Base-by-base conservation (phyloP, 2,797 vertebrate genomes). In the Prionace glauca region DNA sequence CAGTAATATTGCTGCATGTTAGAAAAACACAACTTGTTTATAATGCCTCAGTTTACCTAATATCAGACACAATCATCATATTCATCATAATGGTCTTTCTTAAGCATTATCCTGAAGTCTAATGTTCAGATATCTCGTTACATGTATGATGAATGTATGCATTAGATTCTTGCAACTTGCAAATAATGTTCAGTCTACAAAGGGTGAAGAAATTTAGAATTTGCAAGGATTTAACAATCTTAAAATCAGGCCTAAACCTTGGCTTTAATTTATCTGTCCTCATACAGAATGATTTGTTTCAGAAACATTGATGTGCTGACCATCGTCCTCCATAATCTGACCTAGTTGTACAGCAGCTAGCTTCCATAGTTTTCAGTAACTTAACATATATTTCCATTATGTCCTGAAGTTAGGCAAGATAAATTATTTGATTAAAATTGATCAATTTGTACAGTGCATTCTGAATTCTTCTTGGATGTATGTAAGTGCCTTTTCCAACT, bases 81-180 rank as follows among this genome's bases (percentile, higher is more conserved):
- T 94, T 94, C 67, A 60, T 56, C 45, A 72, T 95, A 50, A 77
- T 77, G 69, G 24, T 10, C 16, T 95, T 24, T 77, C 0, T 45
- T 94, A 32, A 56, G 71, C 45, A 77, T 56, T 95, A 69, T 41
- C 71, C 26, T 60, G 69, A 77, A 77, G 29, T 77, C 45, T 95
- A 74, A 72, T 95, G 32, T 67, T 74, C 74, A 95, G 3, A 95
- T 60, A 77, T 74, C 45, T 93, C 69, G 56, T 56, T 74, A 94
- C 14, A 95, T 56, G n/a, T 60, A 41, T 26, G 45, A 95, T 95
- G 36, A 95, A 95, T n/a, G 74, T 77, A 77, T 74, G 72, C 74
- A 77, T 95, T n/a, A 50, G 12, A 60, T 77, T 95, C 69, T 95
- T 77, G 71, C 29, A 95, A 95, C 26, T 12, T 95, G 26, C 26